Percentiles rank a stretch among this genome's conserved stretches.
Evolutionary conservation across 2,113 vertebrate genomes (phyloP).

Genomic region (Gobius niger): DNA sequence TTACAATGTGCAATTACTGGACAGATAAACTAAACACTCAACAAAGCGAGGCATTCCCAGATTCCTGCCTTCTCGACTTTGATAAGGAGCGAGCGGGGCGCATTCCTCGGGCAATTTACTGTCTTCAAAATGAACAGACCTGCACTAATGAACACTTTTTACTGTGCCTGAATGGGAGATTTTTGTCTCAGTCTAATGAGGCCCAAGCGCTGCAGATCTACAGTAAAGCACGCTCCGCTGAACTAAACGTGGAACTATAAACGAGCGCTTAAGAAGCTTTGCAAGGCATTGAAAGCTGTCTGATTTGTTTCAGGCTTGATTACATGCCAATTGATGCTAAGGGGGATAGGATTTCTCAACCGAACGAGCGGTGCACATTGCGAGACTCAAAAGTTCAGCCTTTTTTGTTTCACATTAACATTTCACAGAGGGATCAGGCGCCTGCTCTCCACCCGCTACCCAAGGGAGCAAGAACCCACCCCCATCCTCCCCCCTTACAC

Average conservation of each 20-base stretch:
- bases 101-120: slow-evolving; percentile 66
- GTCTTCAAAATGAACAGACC: slow-evolving; percentile 60
- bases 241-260: slow-evolving; percentile 40
- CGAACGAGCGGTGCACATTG: slow-evolving; percentile 49
- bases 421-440: slow-evolving; percentile 69
- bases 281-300: slow-evolving; percentile 45
- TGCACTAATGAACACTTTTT: slow-evolving; percentile 55
- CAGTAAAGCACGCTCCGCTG: slow-evolving; percentile 47
- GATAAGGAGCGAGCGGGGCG: slow-evolving; percentile 61
- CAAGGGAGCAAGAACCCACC: slow-evolving; percentile 68
- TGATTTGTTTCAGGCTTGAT: slow-evolving; percentile 49
- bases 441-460: slow-evolving; percentile 72
- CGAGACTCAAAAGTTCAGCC: slow-evolving; percentile 56
- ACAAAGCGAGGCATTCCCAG: slow-evolving; percentile 73
- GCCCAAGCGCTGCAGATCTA: slow-evolving; percentile 45
- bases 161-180: slow-evolving; percentile 45
- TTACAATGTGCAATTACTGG: slow-evolving; percentile 73
- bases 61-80: slow-evolving; percentile 56
- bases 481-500: slow-evolving; percentile 2
- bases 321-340: slow-evolving; percentile 49
- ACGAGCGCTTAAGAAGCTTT: slow-evolving; percentile 38
- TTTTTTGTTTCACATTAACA: slow-evolving; percentile 70
- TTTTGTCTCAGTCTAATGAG: slow-evolving; percentile 55
- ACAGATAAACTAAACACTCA: slow-evolving; percentile 72
- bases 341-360: slow-evolving; percentile 49